Evolutionary conservation across 2,113 vertebrate species (phyloP), one percentile per base, ranked within the genome.

Genomic region (Aegithalos caudatus): DNA sequence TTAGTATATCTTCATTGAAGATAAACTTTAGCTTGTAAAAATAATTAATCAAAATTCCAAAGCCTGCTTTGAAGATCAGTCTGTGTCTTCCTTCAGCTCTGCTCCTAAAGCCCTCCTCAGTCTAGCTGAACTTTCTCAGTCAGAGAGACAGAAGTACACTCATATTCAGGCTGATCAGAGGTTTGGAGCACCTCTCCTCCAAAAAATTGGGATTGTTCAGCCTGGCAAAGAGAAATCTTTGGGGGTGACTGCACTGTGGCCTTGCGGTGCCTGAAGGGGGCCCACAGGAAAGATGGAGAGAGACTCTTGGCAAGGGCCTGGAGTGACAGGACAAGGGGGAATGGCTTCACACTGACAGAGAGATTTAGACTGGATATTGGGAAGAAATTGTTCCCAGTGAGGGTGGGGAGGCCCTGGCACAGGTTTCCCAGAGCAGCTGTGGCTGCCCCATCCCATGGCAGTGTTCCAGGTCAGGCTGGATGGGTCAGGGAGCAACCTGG

Each of bases 391-490:
- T 44, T 51, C 8, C 6, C 28, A 42, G 9, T 33, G 38, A 45
- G 27, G 27, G 5, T 54, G 47, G 0, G 1, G 37, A 53, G 38
- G 12, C 23, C 23, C 64, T 86, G 54, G 19, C 28, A n/a, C 38
- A 61, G 64, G n/a, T 7, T 70, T 0, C 19, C 33, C 47, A 61
- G 64, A 47, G 56, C 0, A n/a, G 15, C 23, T 61, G 47, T 45
- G 71, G 31, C 44, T 67, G 37, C 44, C 25, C 14, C 44, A 42
- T 31, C 25, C 27, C 18, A n/a, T 60, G 28, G 7, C 0, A 70
- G 13, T 62, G 65, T 38, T 0, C 29, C 0, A 25, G 65, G 12
- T 29, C n/a, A 29, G 29, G 16, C 0, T 70, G 56, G 56, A 44
- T n/a, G 23, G 3, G 23, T n/a, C n/a, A n/a, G n/a, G n/a, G 54